Conservation (phyloP, 2,797 vertebrate species). For the Syndactyla subalaris region DNA sequence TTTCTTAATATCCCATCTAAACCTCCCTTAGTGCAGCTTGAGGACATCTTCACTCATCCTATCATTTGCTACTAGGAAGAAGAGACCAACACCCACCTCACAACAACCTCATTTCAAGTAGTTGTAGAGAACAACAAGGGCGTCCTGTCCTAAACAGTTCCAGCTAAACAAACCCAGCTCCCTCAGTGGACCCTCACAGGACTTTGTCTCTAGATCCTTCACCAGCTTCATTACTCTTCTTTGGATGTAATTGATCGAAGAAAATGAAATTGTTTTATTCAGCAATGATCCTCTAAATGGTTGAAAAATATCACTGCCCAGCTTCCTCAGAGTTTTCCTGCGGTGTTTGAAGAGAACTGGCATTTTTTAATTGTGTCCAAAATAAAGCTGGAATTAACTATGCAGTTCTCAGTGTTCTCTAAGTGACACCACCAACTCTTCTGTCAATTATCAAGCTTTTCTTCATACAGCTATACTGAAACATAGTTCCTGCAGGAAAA, state of each 20-base stretch:
- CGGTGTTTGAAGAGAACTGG: not conserved
- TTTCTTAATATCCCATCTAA: not conserved
- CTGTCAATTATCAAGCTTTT: not conserved
- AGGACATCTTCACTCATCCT: not conserved
- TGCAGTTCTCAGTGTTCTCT: not conserved
- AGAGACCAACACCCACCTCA: not conserved
- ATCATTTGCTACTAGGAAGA: not conserved
- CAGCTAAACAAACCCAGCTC: not conserved
- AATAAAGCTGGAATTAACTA: not conserved
- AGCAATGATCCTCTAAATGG: not conserved
- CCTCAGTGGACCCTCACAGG: not conserved
- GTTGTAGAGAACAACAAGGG: accelerated
- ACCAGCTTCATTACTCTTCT: not conserved
- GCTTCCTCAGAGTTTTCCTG: not conserved
- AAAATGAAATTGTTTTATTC: not conserved
- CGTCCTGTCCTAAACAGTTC: too few species aligned
- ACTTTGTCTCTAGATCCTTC: not conserved
- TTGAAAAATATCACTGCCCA: not conserved
- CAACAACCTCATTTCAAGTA: not conserved
- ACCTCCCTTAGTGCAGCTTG: accelerated
- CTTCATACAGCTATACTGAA: not conserved
- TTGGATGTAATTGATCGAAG: not conserved
- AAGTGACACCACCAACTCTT: not conserved
- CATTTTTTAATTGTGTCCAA: not conserved
- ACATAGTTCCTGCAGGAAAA: not conserved